Percentiles rank a stretch among this genome's conserved stretches.
Conservation (phyloP, 2,888 invertebrate species). For the Phanerotoma sp. region DNA sequence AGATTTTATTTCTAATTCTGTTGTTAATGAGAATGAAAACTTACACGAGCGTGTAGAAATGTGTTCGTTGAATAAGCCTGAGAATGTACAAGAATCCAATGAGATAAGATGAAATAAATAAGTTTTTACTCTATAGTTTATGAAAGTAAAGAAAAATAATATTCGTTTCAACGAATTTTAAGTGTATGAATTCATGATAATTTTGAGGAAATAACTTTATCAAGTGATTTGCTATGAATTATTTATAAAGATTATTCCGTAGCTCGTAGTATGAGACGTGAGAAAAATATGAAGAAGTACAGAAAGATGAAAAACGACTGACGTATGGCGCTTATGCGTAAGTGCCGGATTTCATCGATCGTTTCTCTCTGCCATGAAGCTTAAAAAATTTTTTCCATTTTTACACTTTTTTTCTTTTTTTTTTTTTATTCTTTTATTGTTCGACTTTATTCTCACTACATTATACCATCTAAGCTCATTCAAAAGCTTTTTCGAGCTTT, state of each 20-base stretch:
- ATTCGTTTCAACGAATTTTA: no score
- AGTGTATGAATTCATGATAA: no score
- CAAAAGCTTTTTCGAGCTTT: conserved; percentile 17
- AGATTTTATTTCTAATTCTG: background rate
- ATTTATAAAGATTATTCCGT: conserved; percentile 33
- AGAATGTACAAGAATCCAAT: no score
- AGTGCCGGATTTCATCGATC: conserved; percentile 31
- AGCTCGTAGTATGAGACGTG: conserved; percentile 30
- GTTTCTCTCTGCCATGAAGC: conserved; percentile 13
- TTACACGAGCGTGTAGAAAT: background rate
- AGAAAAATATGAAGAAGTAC: conserved; percentile 29
- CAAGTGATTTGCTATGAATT: conserved; percentile 32
- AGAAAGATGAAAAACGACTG: conserved; percentile 14
- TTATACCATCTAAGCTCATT: background rate
- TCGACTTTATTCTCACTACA: background rate
- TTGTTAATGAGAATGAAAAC: background rate
- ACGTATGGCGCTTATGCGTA: conserved; percentile 29
- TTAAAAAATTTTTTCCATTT: background rate
- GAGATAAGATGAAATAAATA: no score
- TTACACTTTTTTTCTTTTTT: background rate
- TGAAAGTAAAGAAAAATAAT: no score
- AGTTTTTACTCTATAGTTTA: no score
- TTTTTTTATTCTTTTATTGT: background rate
- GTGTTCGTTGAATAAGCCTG: background rate
- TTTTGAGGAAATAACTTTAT: no score